phyloP scores from a whole-genome alignment of 1,140 invertebrate genomes.

The Nasonia longicornis region DNA sequence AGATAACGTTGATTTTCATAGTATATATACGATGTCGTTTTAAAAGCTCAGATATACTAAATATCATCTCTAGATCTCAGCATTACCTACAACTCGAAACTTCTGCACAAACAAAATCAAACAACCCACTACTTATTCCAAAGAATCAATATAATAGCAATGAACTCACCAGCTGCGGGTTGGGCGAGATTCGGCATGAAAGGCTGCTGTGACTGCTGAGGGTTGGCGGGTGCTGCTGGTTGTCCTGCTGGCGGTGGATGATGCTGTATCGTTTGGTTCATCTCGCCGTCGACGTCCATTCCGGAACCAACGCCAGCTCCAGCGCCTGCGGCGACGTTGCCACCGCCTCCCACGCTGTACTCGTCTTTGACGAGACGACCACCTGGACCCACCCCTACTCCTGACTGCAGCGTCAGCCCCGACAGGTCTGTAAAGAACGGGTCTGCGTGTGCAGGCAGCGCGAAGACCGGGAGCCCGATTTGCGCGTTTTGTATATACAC shows the following conservation, averaged over 20 bases:
- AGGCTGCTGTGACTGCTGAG: conserved; percentile 60
- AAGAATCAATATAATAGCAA: not conserved
- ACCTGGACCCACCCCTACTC: conserved; percentile 69
- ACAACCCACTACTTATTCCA: not conserved
- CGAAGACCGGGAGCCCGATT: conserved; percentile 58
- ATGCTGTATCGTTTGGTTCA: conserved; percentile 82
- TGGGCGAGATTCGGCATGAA: conserved; percentile 58
- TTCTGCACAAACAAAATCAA: not conserved
- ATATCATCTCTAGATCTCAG: not conserved
- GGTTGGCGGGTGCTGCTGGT: conserved; percentile 58
- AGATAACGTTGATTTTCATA: not conserved
- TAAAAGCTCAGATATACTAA: no score
- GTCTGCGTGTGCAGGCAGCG: conserved; percentile 65
- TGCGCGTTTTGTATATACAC: conserved; percentile 61
- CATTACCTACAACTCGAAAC: not conserved
- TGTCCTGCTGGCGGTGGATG: conserved; percentile 82
- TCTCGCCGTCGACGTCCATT: conserved; percentile 83
- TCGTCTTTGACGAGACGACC: conserved; percentile 78
- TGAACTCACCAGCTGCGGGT: conserved; percentile 20
- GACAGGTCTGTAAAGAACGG: conserved; percentile 82
- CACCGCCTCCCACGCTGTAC: conserved; percentile 80
- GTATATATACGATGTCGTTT: no score
- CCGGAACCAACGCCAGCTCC: conserved; percentile 64
- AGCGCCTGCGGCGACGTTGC: conserved; percentile 48
- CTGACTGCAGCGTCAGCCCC: conserved; percentile 84